Evolutionary conservation across 64 coral and sea anemone species (phyloP), one percentile per base, ranked within the genome.

Genomic region (Stylophora pistillata): DNA sequence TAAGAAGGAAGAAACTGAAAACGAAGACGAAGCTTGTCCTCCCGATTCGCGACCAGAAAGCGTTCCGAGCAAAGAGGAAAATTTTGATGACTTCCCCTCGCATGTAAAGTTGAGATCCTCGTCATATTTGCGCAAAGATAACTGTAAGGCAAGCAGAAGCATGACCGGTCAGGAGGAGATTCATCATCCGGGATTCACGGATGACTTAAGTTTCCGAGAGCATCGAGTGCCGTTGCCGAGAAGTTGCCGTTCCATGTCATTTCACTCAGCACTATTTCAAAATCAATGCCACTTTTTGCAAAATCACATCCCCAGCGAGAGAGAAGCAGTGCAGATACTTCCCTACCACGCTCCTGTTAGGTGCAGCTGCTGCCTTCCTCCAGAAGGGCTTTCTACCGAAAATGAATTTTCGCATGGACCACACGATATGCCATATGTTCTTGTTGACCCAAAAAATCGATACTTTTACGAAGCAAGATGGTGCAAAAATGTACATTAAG

Each of bases 381-480:
- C 80, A 21, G 30, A 65, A 69, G 23, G 60, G 9, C n/a, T 68
- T 4, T 53, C 80, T 53, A 63, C 18, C 32, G 60, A 69, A 25
- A 33, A 53, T 23, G 61, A 69, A 52, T 84, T 65, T 15, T n/a
- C 41, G 27, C 10, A 25, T 0, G 37, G 37, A 7, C 13, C 60
- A 11, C 31, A 84, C 18, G 34, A 21, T 10, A 13, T 32, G 18
- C 60, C 30, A 7, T 69, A 53, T 37, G 18, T 63, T 53, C 54
- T 69, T 5, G 10, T 65, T 52, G 69, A 84, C 34, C 80, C 31
- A 30, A 4, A 13, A 84, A 69, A 23, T 84, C 60, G 68, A 53
- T 69, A 53, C 12, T 53, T 69, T 34, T 84, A 84, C 80, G 61
- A n/a, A 13, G 23, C 18, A 20, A 69, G 62, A 68, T 84, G 80